Conservation (phyloP, 2,888 invertebrate genomes). For the Polydrusus tereticollis region DNA sequence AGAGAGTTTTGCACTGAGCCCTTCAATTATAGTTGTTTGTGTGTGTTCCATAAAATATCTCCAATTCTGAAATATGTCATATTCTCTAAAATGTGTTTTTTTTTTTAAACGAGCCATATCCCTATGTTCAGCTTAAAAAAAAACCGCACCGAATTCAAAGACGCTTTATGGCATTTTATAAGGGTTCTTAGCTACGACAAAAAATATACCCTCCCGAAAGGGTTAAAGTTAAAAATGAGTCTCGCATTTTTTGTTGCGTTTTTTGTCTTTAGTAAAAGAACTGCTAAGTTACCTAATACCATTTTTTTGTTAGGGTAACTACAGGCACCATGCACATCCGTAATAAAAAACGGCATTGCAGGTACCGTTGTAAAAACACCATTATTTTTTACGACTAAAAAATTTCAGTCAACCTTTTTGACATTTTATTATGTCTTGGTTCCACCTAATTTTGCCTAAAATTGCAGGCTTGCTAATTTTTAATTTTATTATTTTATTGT, state of each 20-base stretch:
- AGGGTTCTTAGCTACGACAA: not conserved
- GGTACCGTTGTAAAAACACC: slow-evolving; percentile 13
- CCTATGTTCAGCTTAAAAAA: not conserved
- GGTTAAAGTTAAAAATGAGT: not conserved
- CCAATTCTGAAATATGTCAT: too few relatives aligned
- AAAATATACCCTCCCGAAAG: not conserved
- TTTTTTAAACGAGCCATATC: not conserved
- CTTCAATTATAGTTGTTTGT: too few relatives aligned
- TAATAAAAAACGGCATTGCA: slow-evolving; percentile 14
- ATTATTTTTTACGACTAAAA: slow-evolving; percentile 11
- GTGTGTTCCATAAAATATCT: too few relatives aligned
- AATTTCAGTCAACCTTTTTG: not conserved
- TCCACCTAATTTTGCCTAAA: slow-evolving; percentile 24
- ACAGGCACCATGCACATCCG: not conserved
- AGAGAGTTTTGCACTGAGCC: too few relatives aligned
- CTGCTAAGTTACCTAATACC: not conserved
- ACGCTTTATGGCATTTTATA: not conserved
- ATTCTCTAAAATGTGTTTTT: too few relatives aligned
- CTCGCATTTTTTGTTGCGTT: slow-evolving; percentile 2
- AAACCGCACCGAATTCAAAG: not conserved
- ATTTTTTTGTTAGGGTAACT: slow-evolving; percentile 15
- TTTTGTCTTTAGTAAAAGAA: slow-evolving; percentile 6
- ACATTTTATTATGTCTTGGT: not conserved
- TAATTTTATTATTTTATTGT: not conserved
- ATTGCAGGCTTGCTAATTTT: slow-evolving; percentile 10